Conservation (phyloP, 2,888 invertebrate genomes). For the Scrobipalpa costella region DNA sequence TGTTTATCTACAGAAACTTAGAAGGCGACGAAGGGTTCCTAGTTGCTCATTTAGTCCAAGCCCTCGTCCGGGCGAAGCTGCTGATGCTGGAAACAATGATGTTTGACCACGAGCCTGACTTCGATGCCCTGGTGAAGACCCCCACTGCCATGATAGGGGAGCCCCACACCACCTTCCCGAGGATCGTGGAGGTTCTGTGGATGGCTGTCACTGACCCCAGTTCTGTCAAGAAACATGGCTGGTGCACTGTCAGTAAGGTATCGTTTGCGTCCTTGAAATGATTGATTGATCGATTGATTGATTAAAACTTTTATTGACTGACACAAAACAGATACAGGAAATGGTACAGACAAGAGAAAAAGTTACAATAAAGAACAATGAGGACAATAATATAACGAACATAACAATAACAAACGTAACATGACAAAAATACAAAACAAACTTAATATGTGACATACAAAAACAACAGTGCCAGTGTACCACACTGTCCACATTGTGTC, state of each 20-base stretch:
- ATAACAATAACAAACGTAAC: no score
- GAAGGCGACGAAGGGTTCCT: slow-evolving; percentile 65
- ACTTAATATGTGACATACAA: no score
- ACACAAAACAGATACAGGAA: no score
- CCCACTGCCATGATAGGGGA: slow-evolving; percentile 65
- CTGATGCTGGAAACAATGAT: slow-evolving; percentile 57
- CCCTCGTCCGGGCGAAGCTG: slow-evolving; percentile 54
- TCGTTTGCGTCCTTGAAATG: neutral
- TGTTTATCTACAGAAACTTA: slow-evolving; percentile 51
- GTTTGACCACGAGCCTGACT: slow-evolving; percentile 62
- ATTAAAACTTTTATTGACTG: no score
- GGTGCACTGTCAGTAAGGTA: slow-evolving; percentile 65
- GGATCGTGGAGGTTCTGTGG: slow-evolving; percentile 63
- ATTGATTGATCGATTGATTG: no score
- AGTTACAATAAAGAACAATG: no score
- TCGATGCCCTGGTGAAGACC: slow-evolving; percentile 62
- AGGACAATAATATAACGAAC: no score
- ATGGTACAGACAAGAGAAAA: no score
- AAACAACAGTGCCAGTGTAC: no score
- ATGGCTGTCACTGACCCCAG: slow-evolving; percentile 60
- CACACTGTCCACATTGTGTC: no score
- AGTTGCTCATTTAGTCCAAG: slow-evolving; percentile 55
- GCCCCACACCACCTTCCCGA: slow-evolving; percentile 65
- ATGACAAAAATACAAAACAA: no score
- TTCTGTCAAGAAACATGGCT: slow-evolving; percentile 55